Base-by-base conservation (phyloP, 2,113 vertebrate genomes). In the Laticauda laticaudata region DNA sequence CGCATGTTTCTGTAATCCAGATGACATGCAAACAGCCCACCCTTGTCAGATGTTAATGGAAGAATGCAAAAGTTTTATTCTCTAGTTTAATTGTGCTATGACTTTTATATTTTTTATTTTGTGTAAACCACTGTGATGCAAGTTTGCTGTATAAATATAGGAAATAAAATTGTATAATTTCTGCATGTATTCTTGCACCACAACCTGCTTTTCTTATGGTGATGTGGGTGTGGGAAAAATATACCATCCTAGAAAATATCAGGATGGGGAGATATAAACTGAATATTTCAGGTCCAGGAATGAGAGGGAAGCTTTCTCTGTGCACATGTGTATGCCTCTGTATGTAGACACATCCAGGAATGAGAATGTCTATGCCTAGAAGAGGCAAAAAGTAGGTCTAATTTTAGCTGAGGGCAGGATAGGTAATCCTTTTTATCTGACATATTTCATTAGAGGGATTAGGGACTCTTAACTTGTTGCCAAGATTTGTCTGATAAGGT, bases 391-490 rank as follows among this genome's bases (percentile, higher is more conserved):
- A 93, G 95, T 97, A 95, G 96, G 94, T 97, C 98, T 99, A 98
- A 98, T 98, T 99, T 99, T 99, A 98, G 98, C 97, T 90, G 96
- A 97, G 96, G 98, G 5, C 97, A 96, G 98, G 98, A 98, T 96
- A 97, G 98, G 97, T 99, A 99, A 99, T 99, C 99, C 98, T 98
- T 99, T 99, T 99, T 98, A 96, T 95, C 59, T 93, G 96, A 98
- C 98, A 98, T 98, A 98, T 98, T 98, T 97, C 97, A 96, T 96
- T 96, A 93, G 95, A 91, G 56, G 98, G 98, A 99, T 99, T 99
- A 99, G 96, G 98, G 97, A 95, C 98, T 98, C 98, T 98, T 96
- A 97, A 97, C 96, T 97, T 90, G 92, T 93, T 85, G 2, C 54
- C 86, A 92, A 69, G 93, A 81, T 81, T 95, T 94, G 89, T 64